Evolutionary conservation across 2,797 vertebrate species (phyloP), one percentile per base, ranked within the genome.

Genomic region (Hozukius guyotensis): DNA sequence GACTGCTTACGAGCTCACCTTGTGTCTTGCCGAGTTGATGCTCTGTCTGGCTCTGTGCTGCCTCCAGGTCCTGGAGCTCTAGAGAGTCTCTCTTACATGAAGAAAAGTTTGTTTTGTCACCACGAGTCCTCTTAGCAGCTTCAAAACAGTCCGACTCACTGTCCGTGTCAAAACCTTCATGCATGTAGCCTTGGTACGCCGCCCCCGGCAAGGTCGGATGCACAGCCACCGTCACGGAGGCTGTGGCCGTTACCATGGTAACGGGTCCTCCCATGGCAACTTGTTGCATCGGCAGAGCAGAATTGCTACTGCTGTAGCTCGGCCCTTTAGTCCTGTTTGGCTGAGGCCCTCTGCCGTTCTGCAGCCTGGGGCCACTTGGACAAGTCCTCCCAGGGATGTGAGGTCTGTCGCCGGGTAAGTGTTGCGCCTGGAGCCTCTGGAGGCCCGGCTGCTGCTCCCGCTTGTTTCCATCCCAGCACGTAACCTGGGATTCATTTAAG

Each of bases 201-300:
- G 97, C 94, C 36, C 98, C 97, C 0, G 98, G 97, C 88, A 99
- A 93, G 2, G 93, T 96, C 2, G 98, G 97, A 86, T 97, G 97
- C 87, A 99, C 95, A 5, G 98, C 97, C 81, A 99, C 97, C 0
- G 97, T 99, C 94, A 99, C 97, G 0, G 98, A 99, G 13, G 98
- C 97, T 0, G 98, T 99, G 88, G 97, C 97, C 0, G 97, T 98
- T 79, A 99, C 97, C 92, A 97, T 94, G 62, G 98, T 98, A 77
- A 95, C 91, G 2, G 93, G 73, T 10, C 91, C 92, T 22, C 87
- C 88, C 6, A 29, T 1, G 8, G 86, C 61, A 55, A 81, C 80
- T 14, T 86, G 93, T 25, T 86, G 88, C 32, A 84, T 89, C 5
- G 90, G 88, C 76, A 90, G 27, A 55, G 81, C 52, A 0, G 89